Percentiles rank a stretch among this genome's conserved stretches.
phyloP scores from a whole-genome alignment of 2,888 invertebrate genomes.

The Pteria penguin region DNA sequence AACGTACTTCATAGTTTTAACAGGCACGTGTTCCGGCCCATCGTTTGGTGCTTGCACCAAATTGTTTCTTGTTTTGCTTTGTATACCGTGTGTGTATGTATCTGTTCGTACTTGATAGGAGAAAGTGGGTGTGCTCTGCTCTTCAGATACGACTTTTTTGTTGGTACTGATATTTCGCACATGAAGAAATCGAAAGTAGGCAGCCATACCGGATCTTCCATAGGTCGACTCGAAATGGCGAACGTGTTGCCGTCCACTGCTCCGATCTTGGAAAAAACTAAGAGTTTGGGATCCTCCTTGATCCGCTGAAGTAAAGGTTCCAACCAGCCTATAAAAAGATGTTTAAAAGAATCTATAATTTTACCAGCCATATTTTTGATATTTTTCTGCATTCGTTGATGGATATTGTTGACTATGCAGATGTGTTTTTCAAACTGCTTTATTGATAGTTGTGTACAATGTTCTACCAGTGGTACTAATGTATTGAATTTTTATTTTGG shows the following conservation, averaged over 20 bases:
- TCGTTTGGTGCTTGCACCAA: too few relatives aligned
- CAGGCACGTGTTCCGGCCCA: too few relatives aligned
- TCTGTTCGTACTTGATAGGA: constrained; percentile 7
- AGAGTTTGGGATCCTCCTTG: constrained; percentile 46
- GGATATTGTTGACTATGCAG: too few relatives aligned
- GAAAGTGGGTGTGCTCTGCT: background rate
- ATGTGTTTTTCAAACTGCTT: too few relatives aligned
- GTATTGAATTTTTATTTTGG: too few relatives aligned
- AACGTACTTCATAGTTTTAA: too few relatives aligned
- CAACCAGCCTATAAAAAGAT: constrained; percentile 51
- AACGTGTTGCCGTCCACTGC: constrained; percentile 39
- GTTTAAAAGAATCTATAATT: too few relatives aligned
- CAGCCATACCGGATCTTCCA: constrained; percentile 7
- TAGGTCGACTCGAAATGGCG: background rate
- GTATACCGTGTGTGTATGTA: background rate
- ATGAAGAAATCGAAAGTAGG: constrained; percentile 39
- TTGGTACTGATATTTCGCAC: constrained; percentile 40
- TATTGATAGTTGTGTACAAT: too few relatives aligned
- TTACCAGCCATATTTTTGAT: too few relatives aligned
- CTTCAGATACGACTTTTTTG: constrained; percentile 27
- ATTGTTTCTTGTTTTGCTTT: too few relatives aligned
- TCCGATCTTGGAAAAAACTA: constrained; percentile 51
- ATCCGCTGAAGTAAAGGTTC: constrained; percentile 52
- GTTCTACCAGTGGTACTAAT: too few relatives aligned
- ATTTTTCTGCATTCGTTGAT: too few relatives aligned